These are phyloP conservation scores for Thera britannica DNA, from an alignment of 2,888 invertebrate genomes.

Conservation along the genomic window DNA sequence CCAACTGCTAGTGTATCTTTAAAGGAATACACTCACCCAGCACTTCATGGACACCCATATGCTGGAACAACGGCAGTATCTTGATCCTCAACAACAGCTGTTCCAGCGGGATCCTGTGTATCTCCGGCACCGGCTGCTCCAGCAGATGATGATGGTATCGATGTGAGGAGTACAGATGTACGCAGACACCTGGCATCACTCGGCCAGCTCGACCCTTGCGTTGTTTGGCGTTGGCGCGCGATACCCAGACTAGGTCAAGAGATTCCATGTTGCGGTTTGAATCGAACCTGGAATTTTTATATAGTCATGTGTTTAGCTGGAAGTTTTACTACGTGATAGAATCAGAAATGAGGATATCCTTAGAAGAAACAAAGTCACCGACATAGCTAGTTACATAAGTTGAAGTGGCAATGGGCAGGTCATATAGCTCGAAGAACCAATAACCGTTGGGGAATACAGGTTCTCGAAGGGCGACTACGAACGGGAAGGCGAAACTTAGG, in stretches of 20 bases:
- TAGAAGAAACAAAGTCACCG: no score
- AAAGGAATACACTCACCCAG: no score
- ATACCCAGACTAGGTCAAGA: conserved; percentile 95
- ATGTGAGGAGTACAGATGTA: conserved; percentile 93
- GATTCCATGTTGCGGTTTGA: conserved; percentile 95
- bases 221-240: conserved; percentile 95
- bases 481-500: no score
- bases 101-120: conserved; percentile 94
- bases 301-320: no score
- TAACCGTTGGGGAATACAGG: no score
- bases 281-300: conserved; percentile 83
- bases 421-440: no score
- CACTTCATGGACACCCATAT: conserved; percentile 80
- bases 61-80: conserved; percentile 84
- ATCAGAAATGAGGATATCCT: no score
- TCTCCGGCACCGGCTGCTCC: conserved; percentile 93
- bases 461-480: no score
- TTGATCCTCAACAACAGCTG: conserved; percentile 91
- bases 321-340: no score
- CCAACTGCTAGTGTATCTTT: no score
- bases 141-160: conserved; percentile 87
- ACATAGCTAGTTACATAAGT: no score
- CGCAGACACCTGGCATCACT: conserved; percentile 94
- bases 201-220: conserved; percentile 96
- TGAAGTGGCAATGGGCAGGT: no score